Percentiles rank a stretch among this genome's conserved stretches.
Evolutionary conservation across 2,113 vertebrate genomes (phyloP).

Genomic region (Lepisosteus osseus): DNA sequence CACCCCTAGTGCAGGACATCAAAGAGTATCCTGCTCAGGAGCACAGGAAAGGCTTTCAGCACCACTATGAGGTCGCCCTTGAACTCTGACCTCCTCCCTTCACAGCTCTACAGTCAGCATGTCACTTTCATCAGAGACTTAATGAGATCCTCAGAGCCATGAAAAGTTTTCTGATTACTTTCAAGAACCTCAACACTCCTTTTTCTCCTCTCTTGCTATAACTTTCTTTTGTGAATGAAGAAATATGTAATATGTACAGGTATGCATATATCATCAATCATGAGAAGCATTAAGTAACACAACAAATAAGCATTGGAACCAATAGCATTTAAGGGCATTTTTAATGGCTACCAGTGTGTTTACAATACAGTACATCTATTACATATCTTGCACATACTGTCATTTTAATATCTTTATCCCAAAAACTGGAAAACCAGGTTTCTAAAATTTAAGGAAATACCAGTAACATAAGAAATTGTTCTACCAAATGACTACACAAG

Average conservation of each 20-base stretch:
- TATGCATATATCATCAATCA: no score
- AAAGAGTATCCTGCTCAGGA: background rate
- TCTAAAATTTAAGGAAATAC: no score
- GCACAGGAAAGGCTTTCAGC: conserved; percentile 2
- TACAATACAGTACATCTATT: conserved; percentile 10
- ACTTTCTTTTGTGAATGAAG: background rate
- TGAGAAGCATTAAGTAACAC: no score
- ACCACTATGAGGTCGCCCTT: background rate
- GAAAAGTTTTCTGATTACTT: background rate
- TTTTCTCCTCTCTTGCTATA: no score
- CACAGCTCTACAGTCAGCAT: background rate
- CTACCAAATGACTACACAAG: no score
- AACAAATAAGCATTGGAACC: no score
- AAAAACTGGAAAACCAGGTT: conserved; percentile 25
- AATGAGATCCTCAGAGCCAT: background rate
- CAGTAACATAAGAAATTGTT: no score
- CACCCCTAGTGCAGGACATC: background rate
- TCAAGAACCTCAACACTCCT: no score
- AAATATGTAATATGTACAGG: no score
- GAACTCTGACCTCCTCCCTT: conserved; percentile 12
- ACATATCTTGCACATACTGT: conserved; percentile 2
- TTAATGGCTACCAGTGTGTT: background rate
- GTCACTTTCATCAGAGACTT: background rate
- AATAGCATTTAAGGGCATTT: background rate
- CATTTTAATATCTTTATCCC: conserved; percentile 28